These are phyloP conservation scores for Mormyrus hasselquistii DNA, from an alignment of 2,797 vertebrate genomes.

Conservation along the genomic window DNA sequence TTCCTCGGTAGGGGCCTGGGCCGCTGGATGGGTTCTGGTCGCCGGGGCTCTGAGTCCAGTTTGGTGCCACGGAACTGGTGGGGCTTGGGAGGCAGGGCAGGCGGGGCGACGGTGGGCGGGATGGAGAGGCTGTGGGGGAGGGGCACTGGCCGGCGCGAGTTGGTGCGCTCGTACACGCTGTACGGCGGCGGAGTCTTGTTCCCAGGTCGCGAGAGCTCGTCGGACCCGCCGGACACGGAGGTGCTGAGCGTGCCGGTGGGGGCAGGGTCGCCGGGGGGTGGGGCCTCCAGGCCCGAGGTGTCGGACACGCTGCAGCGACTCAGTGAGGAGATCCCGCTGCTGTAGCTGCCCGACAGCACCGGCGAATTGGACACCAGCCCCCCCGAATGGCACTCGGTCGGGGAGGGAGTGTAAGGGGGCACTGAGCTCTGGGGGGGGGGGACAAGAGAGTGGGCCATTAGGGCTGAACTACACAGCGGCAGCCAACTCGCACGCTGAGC, in stretches of 20 bases:
- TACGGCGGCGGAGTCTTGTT: slow-evolving; percentile 94
- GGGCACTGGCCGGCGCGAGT: slow-evolving; percentile 78
- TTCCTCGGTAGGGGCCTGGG: slow-evolving; percentile 90
- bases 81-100: slow-evolving; percentile 90
- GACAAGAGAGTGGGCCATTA: background rate
- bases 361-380: slow-evolving; percentile 87
- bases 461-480: background rate
- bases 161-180: slow-evolving; percentile 84
- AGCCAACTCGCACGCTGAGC: background rate
- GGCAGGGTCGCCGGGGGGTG: slow-evolving; percentile 52
- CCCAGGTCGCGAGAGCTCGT: slow-evolving; percentile 82
- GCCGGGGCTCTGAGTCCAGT: slow-evolving; percentile 74
- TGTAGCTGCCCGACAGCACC: slow-evolving; percentile 89
- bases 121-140: slow-evolving; percentile 89
- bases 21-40: slow-evolving; percentile 70
- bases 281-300: slow-evolving; percentile 81
- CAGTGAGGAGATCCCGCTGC: slow-evolving; percentile 94
- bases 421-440: slow-evolving; percentile 58
- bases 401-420: slow-evolving; percentile 86
- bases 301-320: slow-evolving; percentile 94
- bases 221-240: slow-evolving; percentile 65
- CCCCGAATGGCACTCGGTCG: slow-evolving; percentile 84
- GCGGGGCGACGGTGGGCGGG: slow-evolving; percentile 71
- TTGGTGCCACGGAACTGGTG: slow-evolving; percentile 76
- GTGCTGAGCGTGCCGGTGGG: slow-evolving; percentile 43